Conservation (phyloP, 2,888 invertebrate genomes). For the Drosophila nigritarsus region DNA sequence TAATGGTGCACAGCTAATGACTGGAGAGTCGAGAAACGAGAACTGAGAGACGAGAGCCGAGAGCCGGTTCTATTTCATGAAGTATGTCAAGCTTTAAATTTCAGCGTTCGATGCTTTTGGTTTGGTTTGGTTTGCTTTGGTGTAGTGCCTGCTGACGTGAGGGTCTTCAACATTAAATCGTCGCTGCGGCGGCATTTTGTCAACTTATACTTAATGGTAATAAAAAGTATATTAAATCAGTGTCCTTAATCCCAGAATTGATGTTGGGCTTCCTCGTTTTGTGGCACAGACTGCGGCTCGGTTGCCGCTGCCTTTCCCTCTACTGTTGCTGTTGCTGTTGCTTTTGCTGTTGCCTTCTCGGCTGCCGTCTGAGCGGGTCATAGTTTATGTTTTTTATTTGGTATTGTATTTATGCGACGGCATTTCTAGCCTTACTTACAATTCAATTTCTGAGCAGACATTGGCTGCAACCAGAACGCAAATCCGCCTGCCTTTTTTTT, state of each 20-base stretch:
- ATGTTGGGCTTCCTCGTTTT: conserved; percentile 71
- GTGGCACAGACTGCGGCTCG: conserved; percentile 36
- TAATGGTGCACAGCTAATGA: conserved; percentile 82
- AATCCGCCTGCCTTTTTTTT: conserved; percentile 18
- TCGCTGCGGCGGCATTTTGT: conserved; percentile 61
- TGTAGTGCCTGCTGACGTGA: neutral
- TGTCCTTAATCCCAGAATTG: conserved; percentile 82
- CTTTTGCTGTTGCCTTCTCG: conserved; percentile 4
- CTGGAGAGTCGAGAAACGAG: conserved; percentile 46
- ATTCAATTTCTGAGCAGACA: conserved; percentile 71
- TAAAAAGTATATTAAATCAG: conserved; percentile 84
- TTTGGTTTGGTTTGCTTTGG: conserved; percentile 4
- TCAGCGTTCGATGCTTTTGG: conserved; percentile 52
- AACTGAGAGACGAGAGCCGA: conserved; percentile 39
- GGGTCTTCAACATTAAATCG: conserved; percentile 55
- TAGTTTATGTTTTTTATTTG: conserved; percentile 61
- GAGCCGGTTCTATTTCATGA: conserved; percentile 41
- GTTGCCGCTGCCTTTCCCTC: neutral
- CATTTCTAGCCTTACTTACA: conserved; percentile 76
- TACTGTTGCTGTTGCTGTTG: conserved; percentile 2
- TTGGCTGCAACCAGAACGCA: conserved; percentile 51
- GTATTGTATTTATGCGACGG: conserved; percentile 71
- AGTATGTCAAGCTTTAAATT: conserved; percentile 67
- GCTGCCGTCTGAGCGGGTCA: conserved; percentile 35
- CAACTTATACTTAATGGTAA: conserved; percentile 78